Percentiles rank a stretch among this genome's conserved stretches.
phyloP scores from a whole-genome alignment of 2,113 vertebrate genomes.

The Triplophysa tibetana region DNA sequence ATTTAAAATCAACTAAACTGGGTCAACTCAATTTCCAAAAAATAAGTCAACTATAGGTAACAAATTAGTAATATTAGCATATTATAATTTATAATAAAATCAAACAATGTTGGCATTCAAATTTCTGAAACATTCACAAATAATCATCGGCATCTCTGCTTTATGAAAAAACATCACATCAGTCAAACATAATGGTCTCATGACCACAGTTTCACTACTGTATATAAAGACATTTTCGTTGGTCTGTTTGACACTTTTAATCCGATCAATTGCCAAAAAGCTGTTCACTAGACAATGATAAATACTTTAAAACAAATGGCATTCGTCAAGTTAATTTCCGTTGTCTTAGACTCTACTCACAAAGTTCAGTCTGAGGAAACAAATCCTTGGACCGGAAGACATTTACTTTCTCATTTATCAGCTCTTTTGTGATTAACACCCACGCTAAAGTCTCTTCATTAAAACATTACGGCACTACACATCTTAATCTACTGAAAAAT shows the following conservation, averaged over 20 bases:
- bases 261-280: slow-evolving; percentile 4
- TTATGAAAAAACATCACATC: neutral
- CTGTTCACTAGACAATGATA: neutral
- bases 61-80: too few species aligned
- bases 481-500: slow-evolving; percentile 3
- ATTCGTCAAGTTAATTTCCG: slow-evolving; percentile 1
- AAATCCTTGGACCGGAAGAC: neutral
- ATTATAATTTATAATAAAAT: too few species aligned
- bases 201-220: neutral
- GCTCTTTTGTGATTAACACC: slow-evolving; percentile 24
- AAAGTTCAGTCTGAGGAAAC: slow-evolving; percentile 16
- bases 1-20: too few species aligned
- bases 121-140: neutral
- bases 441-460: neutral
- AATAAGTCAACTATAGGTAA: too few species aligned
- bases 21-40: too few species aligned
- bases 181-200: neutral
- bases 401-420: slow-evolving; percentile 32
- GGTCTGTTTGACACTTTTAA: neutral
- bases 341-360: neutral
- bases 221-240: neutral
- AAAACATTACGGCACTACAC: slow-evolving; percentile 16
- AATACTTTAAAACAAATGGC: neutral
- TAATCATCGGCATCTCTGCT: neutral
- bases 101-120: too few species aligned